Percentiles rank a stretch among this genome's conserved stretches.
Conservation (phyloP, 2,888 invertebrate genomes). For the Andrena hattorfiana region DNA sequence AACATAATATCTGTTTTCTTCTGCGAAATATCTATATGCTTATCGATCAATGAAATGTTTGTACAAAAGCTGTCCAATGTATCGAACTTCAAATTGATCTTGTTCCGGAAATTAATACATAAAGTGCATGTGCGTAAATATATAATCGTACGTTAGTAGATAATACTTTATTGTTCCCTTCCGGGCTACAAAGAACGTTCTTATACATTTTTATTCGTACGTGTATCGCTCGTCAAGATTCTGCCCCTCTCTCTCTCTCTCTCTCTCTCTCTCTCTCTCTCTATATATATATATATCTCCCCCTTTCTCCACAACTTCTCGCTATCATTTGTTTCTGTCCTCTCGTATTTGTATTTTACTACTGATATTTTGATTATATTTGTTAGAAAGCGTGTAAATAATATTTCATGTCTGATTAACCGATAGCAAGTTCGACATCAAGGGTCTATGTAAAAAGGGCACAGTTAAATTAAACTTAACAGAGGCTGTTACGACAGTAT, state of each 20-base stretch:
- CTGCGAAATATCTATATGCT: conserved; percentile 41
- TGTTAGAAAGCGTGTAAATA: conserved; percentile 20
- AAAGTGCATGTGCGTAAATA: conserved; percentile 38
- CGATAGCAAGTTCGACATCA: background rate
- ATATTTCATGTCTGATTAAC: conserved; percentile 14
- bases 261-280: no score
- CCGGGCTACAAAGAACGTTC: background rate
- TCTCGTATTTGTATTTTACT: no score
- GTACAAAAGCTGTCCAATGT: conserved; percentile 61
- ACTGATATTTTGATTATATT: conserved; percentile 4
- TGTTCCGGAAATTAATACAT: conserved; percentile 42
- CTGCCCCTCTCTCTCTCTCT: no score
- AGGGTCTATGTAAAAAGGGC: background rate
- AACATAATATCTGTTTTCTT: conserved; percentile 18
- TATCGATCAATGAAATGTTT: conserved; percentile 44
- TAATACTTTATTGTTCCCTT: conserved; percentile 5
- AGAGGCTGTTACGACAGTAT: conserved; percentile 25
- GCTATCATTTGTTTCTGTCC: background rate
- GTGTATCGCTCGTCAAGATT: no score
- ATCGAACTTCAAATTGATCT: conserved; percentile 45
- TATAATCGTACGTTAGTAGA: conserved; percentile 25
- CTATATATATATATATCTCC: no score
- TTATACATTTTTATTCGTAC: background rate
- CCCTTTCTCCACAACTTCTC: background rate
- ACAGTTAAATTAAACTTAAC: conserved; percentile 14